Conservation (phyloP, 2,113 vertebrate species). For the Delphinus delphis region DNA sequence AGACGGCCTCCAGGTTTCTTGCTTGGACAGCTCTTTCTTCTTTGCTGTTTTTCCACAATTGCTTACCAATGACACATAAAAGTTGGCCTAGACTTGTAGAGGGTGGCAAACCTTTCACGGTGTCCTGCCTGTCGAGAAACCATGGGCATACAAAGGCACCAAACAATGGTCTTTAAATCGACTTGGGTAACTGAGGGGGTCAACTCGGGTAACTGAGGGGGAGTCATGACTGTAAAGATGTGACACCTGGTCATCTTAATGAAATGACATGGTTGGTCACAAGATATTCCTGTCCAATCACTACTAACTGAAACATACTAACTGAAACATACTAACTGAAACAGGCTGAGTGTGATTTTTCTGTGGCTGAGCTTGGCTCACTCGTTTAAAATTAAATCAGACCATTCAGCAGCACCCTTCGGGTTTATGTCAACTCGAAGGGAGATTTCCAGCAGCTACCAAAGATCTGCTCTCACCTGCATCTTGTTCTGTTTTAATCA, state of each 20-base stretch:
- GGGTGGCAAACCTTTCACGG: not conserved
- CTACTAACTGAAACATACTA: not conserved
- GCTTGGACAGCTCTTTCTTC: not conserved
- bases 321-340: not conserved
- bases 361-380: not conserved
- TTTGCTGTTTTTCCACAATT: slow-evolving; percentile 23
- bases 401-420: not conserved
- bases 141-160: not conserved
- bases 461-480: not conserved
- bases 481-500: slow-evolving; percentile 39
- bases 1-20: not conserved
- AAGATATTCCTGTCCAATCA: not conserved
- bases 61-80: not conserved
- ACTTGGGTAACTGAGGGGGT: not conserved
- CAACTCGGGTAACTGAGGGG: not conserved
- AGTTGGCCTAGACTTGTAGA: not conserved
- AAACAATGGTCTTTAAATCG: not conserved
- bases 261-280: not conserved
- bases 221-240: not conserved
- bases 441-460: not conserved
- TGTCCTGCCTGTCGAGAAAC: not conserved
- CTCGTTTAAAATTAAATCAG: not conserved
- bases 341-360: slow-evolving; percentile 30
- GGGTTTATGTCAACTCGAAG: not conserved
- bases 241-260: slow-evolving; percentile 20